These are phyloP conservation scores for Gymnarchus niloticus DNA, from an alignment of 2,113 vertebrate genomes.

Conservation along the genomic window DNA sequence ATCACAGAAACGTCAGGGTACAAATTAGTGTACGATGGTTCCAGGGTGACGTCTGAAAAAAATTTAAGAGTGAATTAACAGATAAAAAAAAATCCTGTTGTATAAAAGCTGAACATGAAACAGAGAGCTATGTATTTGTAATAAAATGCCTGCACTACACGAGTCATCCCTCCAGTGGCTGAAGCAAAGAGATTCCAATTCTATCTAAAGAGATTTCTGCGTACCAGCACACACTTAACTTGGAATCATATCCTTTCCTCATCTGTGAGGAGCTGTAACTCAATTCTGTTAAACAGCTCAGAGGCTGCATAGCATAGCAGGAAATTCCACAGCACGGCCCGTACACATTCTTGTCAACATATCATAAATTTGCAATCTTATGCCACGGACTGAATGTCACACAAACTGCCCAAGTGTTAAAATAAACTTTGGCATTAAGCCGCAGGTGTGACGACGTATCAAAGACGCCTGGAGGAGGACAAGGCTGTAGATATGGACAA, in stretches of 20 bases:
- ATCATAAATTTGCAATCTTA: constrained; percentile 1
- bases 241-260: constrained; percentile 4
- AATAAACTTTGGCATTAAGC: neutral
- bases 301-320: neutral
- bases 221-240: neutral
- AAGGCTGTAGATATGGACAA: neutral
- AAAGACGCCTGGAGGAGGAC: neutral
- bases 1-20: neutral
- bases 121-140: neutral
- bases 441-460: neutral
- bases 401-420: neutral
- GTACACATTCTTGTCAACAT: constrained; percentile 20
- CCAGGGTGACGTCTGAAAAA: too few relatives aligned
- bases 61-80: too few relatives aligned
- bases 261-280: constrained; percentile 14
- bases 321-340: constrained; percentile 11
- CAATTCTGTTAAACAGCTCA: constrained; percentile 8
- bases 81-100: too few relatives aligned
- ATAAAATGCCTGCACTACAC: neutral
- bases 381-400: neutral
- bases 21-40: neutral
- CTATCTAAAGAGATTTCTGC: neutral
- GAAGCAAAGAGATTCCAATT: neutral
- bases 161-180: neutral
- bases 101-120: neutral